phyloP scores from a whole-genome alignment of 2,888 invertebrate species.

The Hololepta plana region DNA sequence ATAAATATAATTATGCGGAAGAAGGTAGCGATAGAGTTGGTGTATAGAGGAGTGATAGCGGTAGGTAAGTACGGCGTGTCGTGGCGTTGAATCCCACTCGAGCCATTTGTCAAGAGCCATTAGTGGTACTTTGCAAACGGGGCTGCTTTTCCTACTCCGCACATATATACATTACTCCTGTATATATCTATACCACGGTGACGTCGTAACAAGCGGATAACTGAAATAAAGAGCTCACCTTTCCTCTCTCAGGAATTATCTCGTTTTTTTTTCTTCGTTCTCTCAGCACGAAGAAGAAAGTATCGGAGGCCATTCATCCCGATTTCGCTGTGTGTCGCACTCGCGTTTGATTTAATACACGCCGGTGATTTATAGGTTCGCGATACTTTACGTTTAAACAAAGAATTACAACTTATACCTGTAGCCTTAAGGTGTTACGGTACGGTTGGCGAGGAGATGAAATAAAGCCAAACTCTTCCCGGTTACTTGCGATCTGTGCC shows the following conservation, averaged over 20 bases:
- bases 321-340: constrained; percentile 13
- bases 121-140: constrained; percentile 22
- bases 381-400: constrained; percentile 3
- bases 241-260: constrained; percentile 22
- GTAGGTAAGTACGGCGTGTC: too few relatives aligned
- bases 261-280: too few relatives aligned
- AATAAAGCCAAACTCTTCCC: too few relatives aligned
- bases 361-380: constrained; percentile 10
- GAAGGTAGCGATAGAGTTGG: too few relatives aligned
- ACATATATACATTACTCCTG: too few relatives aligned
- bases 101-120: constrained; percentile 23
- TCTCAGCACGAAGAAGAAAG: constrained; percentile 13
- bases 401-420: too few relatives aligned
- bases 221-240: constrained; percentile 24
- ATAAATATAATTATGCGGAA: too few relatives aligned
- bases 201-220: constrained; percentile 24
- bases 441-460: too few relatives aligned
- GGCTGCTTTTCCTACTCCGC: too few relatives aligned
- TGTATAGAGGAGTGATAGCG: too few relatives aligned
- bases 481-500: too few relatives aligned
- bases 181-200: constrained; percentile 18
- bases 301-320: constrained; percentile 15
- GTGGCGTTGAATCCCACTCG: constrained; percentile 15
- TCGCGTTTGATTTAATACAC: constrained; percentile 13
- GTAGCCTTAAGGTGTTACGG: too few relatives aligned